These are phyloP conservation scores for Cryptomyrus ogoouensis DNA, from an alignment of 2,113 vertebrate species.

Conservation along the genomic window DNA sequence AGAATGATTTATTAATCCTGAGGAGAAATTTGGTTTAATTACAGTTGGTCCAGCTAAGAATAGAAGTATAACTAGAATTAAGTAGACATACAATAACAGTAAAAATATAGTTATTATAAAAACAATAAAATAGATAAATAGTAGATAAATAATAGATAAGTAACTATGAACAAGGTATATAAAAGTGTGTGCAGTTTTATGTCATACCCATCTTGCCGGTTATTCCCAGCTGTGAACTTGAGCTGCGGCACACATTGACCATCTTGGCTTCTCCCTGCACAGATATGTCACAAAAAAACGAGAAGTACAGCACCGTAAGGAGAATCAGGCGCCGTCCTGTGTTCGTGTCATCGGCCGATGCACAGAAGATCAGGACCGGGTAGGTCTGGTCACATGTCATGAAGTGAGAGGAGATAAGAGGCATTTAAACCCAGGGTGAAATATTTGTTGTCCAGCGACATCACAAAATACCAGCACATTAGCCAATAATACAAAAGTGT, in stretches of 20 bases:
- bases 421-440: background rate
- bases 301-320: slow-evolving; percentile 36
- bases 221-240: background rate
- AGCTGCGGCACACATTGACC: background rate
- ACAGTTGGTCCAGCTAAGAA: too few species aligned
- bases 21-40: too few species aligned
- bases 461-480: background rate
- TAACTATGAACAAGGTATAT: too few species aligned
- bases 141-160: too few species aligned
- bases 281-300: slow-evolving; percentile 57
- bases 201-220: background rate
- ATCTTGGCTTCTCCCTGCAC: background rate
- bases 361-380: slow-evolving; percentile 33
- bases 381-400: slow-evolving; percentile 4
- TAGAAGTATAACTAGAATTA: too few species aligned
- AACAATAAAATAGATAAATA: too few species aligned
- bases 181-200: too few species aligned
- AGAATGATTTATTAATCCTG: too few species aligned
- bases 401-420: background rate
- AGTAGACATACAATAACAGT: too few species aligned
- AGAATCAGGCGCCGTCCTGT: slow-evolving; percentile 44
- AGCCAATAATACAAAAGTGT: background rate
- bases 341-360: slow-evolving; percentile 46
- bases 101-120: too few species aligned
- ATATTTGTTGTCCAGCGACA: background rate